These are phyloP conservation scores for Menura novaehollandiae DNA, from an alignment of 2,113 vertebrate species.

Conservation along the genomic window DNA sequence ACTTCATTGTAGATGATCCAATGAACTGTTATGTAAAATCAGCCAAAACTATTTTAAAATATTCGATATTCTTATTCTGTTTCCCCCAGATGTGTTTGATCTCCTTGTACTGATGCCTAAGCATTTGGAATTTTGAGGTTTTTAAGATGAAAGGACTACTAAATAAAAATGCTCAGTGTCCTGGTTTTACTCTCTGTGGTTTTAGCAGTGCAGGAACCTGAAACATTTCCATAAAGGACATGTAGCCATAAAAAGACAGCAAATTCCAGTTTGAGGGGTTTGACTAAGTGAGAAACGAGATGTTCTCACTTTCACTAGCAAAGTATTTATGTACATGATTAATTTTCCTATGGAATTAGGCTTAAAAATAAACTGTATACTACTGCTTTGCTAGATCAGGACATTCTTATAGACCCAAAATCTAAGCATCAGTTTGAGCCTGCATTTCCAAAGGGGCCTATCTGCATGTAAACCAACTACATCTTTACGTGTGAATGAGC, in stretches of 20 bases:
- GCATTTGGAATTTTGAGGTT: fast-evolving
- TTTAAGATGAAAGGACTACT: not conserved
- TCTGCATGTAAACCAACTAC: not conserved
- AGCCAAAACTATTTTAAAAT: not conserved
- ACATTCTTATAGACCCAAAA: not conserved
- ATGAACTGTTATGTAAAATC: not conserved
- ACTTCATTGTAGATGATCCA: not conserved
- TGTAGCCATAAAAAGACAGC: not conserved
- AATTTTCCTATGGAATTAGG: not conserved
- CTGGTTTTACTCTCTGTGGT: not conserved
- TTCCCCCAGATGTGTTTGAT: not conserved
- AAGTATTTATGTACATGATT: not conserved
- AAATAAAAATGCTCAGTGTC: not conserved
- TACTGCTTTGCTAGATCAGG: not conserved
- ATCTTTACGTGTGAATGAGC: not conserved
- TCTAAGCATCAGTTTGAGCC: not conserved
- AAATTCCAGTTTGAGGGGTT: not conserved
- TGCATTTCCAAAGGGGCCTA: not conserved
- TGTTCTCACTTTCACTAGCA: not conserved
- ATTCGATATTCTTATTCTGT: not conserved
- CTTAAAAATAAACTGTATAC: not conserved
- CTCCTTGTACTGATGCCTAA: not conserved
- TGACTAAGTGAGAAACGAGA: not conserved
- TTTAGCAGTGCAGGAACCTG: not conserved
- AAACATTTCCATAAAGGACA: not conserved